phyloP scores from a whole-genome alignment of 2,113 vertebrate genomes.

The Myiozetetes cayanensis region DNA sequence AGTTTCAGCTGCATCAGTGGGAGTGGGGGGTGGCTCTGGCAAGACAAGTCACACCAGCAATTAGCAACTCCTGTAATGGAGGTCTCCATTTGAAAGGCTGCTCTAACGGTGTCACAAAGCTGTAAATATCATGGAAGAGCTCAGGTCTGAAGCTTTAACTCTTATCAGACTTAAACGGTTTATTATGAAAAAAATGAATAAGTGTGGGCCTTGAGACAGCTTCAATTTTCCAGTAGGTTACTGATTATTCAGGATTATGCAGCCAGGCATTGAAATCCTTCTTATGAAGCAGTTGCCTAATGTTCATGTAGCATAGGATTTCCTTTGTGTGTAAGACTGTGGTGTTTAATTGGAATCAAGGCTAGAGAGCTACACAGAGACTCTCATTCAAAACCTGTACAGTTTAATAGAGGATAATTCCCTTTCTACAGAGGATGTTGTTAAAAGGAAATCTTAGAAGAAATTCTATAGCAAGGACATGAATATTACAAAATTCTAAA shows the following conservation, averaged over 20 bases:
- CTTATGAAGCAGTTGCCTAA: background rate
- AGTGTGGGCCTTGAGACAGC: background rate
- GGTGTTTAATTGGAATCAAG: background rate
- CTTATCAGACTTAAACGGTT: background rate
- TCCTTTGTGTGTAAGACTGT: background rate
- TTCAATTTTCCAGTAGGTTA: background rate
- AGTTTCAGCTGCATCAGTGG: background rate
- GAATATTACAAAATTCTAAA: background rate
- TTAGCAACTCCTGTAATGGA: background rate
- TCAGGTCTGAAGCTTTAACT: background rate
- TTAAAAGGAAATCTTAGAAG: background rate
- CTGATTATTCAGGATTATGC: background rate
- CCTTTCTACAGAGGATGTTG: background rate
- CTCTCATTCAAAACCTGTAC: background rate
- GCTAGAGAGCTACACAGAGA: background rate
- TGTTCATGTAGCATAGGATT: background rate
- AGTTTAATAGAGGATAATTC: background rate
- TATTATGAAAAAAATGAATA: background rate
- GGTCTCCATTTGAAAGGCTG: background rate
- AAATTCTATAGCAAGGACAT: background rate
- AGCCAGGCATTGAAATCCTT: background rate
- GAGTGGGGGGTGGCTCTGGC: background rate
- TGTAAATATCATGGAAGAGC: background rate
- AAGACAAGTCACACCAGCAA: background rate
- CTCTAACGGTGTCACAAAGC: background rate